Conservation (phyloP, 2,797 vertebrate species). For the Rhyacichthys aspro region DNA sequence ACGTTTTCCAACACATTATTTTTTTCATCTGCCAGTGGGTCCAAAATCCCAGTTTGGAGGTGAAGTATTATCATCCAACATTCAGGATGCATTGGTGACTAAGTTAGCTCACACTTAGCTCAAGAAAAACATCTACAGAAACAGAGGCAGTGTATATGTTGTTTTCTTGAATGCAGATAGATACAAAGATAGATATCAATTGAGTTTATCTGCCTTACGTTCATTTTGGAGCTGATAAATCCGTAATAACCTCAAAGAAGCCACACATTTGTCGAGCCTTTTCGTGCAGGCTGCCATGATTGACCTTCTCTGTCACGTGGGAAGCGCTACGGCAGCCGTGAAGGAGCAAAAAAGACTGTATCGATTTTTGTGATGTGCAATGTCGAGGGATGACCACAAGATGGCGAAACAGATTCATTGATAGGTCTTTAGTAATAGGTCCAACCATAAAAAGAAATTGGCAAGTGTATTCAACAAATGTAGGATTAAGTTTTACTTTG, state of each 20-base stretch:
- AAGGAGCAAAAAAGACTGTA: not conserved
- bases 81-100: conserved; percentile 13
- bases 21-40: no score
- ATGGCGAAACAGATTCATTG: conserved; percentile 22
- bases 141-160: no score
- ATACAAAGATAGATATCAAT: no score
- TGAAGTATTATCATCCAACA: no score
- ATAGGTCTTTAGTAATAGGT: not conserved
- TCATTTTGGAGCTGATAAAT: conserved; percentile 56
- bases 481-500: no score
- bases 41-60: no score
- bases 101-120: conserved; percentile 8
- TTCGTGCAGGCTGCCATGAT: conserved; percentile 72
- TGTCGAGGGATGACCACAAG: conserved; percentile 13
- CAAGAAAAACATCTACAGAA: rapidly evolving
- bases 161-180: no score
- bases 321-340: conserved; percentile 53
- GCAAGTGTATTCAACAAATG: no score
- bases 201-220: no score
- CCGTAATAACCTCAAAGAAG: conserved; percentile 48
- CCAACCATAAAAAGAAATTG: no score
- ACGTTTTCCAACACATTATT: no score
- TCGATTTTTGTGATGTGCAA: not conserved
- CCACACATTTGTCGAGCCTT: conserved; percentile 32
- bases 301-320: conserved; percentile 67